These are phyloP conservation scores for Clarias laeviceps DNA, from an alignment of 2,797 vertebrate genomes.

Conservation along the genomic window DNA sequence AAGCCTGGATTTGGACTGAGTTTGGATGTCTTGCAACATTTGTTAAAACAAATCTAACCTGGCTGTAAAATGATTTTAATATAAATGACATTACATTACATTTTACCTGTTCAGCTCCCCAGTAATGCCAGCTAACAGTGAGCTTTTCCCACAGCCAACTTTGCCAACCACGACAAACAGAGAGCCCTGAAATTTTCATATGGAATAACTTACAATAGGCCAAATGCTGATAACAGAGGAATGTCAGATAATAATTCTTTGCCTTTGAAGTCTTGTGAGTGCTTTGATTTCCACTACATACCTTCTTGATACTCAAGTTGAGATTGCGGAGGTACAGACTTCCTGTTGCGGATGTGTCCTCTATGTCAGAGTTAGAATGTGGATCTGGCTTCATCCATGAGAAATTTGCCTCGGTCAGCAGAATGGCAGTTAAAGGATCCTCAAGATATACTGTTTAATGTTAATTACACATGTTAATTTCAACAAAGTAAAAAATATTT, in stretches of 20 bases:
- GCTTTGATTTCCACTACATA: slow-evolving; percentile 56
- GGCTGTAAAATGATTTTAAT: background rate
- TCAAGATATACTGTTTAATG: slow-evolving; percentile 73
- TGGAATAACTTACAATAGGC: slow-evolving; percentile 2
- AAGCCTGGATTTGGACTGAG: background rate
- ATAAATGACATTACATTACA: background rate
- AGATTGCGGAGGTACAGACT: slow-evolving; percentile 77
- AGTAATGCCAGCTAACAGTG: slow-evolving; percentile 86
- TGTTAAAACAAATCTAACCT: background rate
- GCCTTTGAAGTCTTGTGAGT: background rate
- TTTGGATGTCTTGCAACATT: background rate
- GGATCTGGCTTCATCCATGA: slow-evolving; percentile 76
- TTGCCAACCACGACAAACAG: slow-evolving; percentile 91
- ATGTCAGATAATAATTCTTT: background rate
- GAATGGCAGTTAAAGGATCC: slow-evolving; percentile 70
- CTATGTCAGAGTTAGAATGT: slow-evolving; percentile 20
- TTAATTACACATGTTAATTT: background rate
- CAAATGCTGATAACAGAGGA: background rate
- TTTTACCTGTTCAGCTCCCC: slow-evolving; percentile 91
- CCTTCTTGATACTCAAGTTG: slow-evolving; percentile 82
- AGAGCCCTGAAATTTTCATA: slow-evolving; percentile 76
- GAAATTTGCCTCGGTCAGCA: slow-evolving; percentile 81
- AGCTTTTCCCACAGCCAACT: slow-evolving; percentile 95
- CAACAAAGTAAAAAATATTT: background rate
- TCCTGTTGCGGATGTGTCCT: slow-evolving; percentile 40